Percentiles rank a stretch among this genome's conserved stretches.
These are phyloP conservation scores for Suricata suricatta DNA, from an alignment of 2,113 vertebrate genomes.

Conservation along the genomic window DNA sequence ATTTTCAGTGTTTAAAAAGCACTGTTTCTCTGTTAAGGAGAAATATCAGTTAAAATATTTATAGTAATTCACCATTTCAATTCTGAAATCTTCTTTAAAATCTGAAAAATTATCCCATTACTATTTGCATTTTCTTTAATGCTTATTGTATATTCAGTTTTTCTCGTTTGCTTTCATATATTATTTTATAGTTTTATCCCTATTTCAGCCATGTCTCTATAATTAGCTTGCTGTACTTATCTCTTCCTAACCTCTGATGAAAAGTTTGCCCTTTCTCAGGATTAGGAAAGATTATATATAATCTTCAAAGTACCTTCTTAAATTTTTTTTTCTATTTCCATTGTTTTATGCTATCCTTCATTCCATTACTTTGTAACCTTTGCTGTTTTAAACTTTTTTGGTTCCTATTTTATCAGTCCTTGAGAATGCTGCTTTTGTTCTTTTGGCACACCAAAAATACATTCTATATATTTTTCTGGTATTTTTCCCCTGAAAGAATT, in stretches of 20 bases:
- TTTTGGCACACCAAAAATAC: slow-evolving; percentile 14
- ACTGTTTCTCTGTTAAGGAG: neutral
- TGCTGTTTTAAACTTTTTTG: slow-evolving; percentile 22
- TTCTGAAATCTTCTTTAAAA: neutral
- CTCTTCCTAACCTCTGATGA: neutral
- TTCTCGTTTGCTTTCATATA: neutral
- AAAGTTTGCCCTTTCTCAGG: slow-evolving; percentile 18
- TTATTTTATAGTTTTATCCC: neutral
- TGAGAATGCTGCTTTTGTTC: slow-evolving; percentile 45
- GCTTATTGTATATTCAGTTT: neutral
- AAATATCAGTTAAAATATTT: slow-evolving; percentile 42
- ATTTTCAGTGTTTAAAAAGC: slow-evolving; percentile 29
- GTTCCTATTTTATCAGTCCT: neutral
- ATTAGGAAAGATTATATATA: neutral
- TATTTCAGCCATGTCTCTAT: neutral
- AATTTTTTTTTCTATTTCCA: neutral
- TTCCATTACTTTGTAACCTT: slow-evolving; percentile 3
- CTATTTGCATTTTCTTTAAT: slow-evolving; percentile 10
- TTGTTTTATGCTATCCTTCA: slow-evolving; percentile 14
- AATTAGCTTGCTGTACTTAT: neutral
- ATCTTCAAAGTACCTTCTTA: neutral
- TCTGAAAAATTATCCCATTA: neutral
- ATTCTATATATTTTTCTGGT: neutral
- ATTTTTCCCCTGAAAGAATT: neutral
- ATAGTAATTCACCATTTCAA: neutral